These are phyloP conservation scores for Drosophila subquinaria DNA, from an alignment of 2,888 invertebrate species.

Conservation along the genomic window DNA sequence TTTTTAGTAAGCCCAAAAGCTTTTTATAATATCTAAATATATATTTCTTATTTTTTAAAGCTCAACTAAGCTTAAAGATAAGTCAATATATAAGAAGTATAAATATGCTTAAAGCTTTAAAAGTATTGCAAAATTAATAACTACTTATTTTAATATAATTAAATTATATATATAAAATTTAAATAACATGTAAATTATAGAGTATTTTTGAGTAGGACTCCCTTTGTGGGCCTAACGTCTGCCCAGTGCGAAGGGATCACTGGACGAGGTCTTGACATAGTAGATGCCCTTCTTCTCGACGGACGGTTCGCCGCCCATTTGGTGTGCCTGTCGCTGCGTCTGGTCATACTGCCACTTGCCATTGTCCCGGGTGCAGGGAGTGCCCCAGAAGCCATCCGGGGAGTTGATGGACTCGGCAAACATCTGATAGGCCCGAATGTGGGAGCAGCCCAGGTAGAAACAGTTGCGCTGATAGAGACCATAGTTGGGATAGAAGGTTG, in stretches of 20 bases:
- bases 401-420: slow-evolving; percentile 83
- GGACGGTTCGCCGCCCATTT: slow-evolving; percentile 83
- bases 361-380: slow-evolving; percentile 64
- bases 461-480: slow-evolving; percentile 81
- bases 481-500: slow-evolving; percentile 85
- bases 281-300: slow-evolving; percentile 71
- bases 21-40: too few relatives aligned
- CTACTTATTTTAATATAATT: too few relatives aligned
- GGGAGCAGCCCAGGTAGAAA: slow-evolving; percentile 82
- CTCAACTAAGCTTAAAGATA: too few relatives aligned
- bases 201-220: neutral
- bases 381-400: slow-evolving; percentile 79
- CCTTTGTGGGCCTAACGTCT: slow-evolving; percentile 2
- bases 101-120: too few relatives aligned
- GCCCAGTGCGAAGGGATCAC: slow-evolving; percentile 78
- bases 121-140: too few relatives aligned
- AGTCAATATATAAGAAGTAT: too few relatives aligned
- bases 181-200: neutral
- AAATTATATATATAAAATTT: neutral
- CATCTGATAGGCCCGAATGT: slow-evolving; percentile 81
- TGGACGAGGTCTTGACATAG: slow-evolving; percentile 77
- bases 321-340: slow-evolving; percentile 49
- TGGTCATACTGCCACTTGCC: slow-evolving; percentile 76
- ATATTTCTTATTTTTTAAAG: too few relatives aligned
- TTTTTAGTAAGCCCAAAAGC: too few relatives aligned